phyloP scores from a whole-genome alignment of 2,113 vertebrate species.

The Asarcornis scutulata region DNA sequence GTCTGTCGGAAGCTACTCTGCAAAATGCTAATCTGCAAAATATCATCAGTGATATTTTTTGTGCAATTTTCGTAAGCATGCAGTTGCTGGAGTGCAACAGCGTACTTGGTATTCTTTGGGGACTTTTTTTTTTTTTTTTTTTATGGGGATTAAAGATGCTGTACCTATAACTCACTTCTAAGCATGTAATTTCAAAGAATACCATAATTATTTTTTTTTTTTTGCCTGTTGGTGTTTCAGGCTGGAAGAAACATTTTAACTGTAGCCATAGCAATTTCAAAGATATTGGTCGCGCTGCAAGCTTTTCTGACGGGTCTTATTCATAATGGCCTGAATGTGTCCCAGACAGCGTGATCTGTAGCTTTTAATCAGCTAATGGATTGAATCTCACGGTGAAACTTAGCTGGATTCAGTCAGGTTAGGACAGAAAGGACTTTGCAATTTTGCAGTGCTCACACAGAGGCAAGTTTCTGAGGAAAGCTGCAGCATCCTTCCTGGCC shows the following conservation, averaged over 20 bases:
- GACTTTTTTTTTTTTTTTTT: not conserved
- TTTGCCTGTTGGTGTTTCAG: slow-evolving; percentile 18
- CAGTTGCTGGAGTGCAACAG: not conserved
- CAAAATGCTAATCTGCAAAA: not conserved
- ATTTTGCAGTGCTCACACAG: slow-evolving; percentile 15
- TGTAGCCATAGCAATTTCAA: slow-evolving; percentile 71
- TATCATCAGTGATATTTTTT: not conserved
- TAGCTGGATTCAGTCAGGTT: slow-evolving; percentile 35
- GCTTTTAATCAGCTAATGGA: slow-evolving; percentile 80
- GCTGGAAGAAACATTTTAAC: slow-evolving; percentile 62
- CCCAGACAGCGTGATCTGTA: slow-evolving; percentile 67
- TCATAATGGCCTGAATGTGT: slow-evolving; percentile 69
- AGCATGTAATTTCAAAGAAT: slow-evolving; percentile 61
- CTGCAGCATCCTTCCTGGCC: not conserved
- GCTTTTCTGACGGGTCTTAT: slow-evolving; percentile 71
- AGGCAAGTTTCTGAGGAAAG: not conserved
- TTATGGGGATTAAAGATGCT: not conserved
- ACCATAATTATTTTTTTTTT: not conserved
- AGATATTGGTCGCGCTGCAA: slow-evolving; percentile 56
- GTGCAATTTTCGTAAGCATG: not conserved
- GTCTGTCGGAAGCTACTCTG: not conserved
- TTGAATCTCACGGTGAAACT: slow-evolving; percentile 49
- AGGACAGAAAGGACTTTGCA: slow-evolving; percentile 50
- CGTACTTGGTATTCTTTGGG: not conserved
- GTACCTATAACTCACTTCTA: slow-evolving; percentile 40